Conservation (phyloP, 1,140 invertebrate genomes). For the Aricia agestis region DNA sequence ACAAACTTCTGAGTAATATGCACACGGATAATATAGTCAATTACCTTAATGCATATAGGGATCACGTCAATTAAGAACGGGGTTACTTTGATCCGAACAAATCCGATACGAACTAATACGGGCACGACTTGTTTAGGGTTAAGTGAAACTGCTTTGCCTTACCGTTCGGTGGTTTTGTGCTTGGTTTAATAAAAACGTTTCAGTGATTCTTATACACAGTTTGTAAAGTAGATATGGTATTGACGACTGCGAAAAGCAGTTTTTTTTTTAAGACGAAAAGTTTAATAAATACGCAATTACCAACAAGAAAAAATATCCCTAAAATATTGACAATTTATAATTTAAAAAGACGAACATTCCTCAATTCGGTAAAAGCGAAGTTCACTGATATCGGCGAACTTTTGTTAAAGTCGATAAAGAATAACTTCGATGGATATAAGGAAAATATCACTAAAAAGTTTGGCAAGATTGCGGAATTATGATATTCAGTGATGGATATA, state of each 20-base stretch:
- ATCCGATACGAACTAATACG: background rate
- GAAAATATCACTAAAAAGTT: slow-evolving; percentile 16
- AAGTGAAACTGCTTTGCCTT: too few species aligned
- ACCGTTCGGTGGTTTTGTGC: too few species aligned
- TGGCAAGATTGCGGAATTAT: slow-evolving; percentile 9
- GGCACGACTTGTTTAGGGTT: background rate
- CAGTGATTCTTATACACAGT: too few species aligned
- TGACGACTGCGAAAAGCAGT: too few species aligned
- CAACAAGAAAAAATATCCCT: too few species aligned
- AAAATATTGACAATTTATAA: background rate
- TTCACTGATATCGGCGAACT: slow-evolving; percentile 6
- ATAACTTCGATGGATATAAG: slow-evolving; percentile 15
- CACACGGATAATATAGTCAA: slow-evolving; percentile 13
- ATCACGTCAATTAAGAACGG: background rate
- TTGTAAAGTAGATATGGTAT: too few species aligned
- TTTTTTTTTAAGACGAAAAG: too few species aligned
- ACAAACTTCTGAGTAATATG: slow-evolving; percentile 17
- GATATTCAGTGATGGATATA: slow-evolving; percentile 16
- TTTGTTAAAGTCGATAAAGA: slow-evolving; percentile 13
- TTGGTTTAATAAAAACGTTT: too few species aligned
- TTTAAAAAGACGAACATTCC: background rate
- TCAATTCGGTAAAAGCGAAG: background rate
- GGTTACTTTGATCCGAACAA: background rate
- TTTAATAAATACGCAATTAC: too few species aligned
- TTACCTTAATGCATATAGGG: slow-evolving; percentile 14